Evolutionary conservation across 2,797 vertebrate species (phyloP).

Genomic region (Pagetopsis macropterus): DNA sequence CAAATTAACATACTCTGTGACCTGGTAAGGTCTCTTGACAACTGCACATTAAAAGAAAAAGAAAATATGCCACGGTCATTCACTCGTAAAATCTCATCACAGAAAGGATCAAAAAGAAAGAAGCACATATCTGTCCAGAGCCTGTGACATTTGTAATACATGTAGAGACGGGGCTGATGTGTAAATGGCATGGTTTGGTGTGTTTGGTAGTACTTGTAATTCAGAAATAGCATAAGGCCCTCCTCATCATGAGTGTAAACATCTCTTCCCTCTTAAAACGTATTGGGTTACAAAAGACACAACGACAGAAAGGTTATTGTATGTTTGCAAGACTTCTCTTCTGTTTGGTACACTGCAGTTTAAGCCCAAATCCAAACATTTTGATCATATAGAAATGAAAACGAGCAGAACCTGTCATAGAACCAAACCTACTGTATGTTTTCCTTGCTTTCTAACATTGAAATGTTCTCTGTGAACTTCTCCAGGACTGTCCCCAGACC

Average conservation of each 20-base stretch:
- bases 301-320: conserved; percentile 7
- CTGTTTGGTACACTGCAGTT: background rate
- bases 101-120: background rate
- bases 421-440: background rate
- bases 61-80: background rate
- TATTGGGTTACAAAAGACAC: conserved; percentile 17
- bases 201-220: background rate
- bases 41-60: background rate
- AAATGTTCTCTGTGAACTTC: background rate
- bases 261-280: conserved; percentile 4
- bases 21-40: background rate
- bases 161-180: background rate
- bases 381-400: background rate
- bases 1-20: background rate
- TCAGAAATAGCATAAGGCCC: background rate
- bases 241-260: conserved; percentile 37
- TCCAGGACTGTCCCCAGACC: conserved; percentile 85
- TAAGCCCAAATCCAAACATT: background rate
- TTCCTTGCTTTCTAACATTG: background rate
- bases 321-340: background rate
- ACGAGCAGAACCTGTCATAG: background rate
- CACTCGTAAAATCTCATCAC: background rate
- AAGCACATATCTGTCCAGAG: background rate
- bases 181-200: background rate
- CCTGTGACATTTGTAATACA: background rate